These are phyloP conservation scores for Lucifuga dentata DNA, from an alignment of 2,113 vertebrate genomes.

Conservation along the genomic window DNA sequence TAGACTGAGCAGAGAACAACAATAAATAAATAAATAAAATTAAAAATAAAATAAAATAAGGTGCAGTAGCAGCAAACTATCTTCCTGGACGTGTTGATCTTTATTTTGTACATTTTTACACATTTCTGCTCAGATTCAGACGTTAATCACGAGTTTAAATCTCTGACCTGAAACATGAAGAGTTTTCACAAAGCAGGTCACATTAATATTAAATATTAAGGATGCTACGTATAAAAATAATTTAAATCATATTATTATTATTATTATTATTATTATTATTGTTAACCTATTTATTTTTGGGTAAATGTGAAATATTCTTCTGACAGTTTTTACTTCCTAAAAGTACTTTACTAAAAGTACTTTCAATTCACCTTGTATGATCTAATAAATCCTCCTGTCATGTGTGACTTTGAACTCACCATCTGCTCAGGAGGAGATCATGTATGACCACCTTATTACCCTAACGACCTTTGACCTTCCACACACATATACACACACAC, in stretches of 20 bases:
- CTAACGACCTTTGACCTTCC: not conserved
- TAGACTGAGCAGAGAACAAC: not conserved
- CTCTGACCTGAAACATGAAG: not conserved
- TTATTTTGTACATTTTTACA: too few relatives aligned
- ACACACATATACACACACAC: conserved; percentile 1
- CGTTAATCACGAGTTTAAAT: not conserved
- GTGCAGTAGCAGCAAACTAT: conserved; percentile 54
- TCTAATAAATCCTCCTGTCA: conserved; percentile 23
- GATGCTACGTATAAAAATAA: too few relatives aligned
- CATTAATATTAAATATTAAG: not conserved
- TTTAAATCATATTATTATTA: too few relatives aligned
- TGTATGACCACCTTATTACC: not conserved
- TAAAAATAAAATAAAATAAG: too few relatives aligned
- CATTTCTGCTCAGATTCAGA: not conserved
- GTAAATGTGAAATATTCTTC: too few relatives aligned
- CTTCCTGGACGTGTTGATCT: not conserved
- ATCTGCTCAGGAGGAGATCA: conserved; percentile 20
- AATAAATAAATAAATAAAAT: not conserved
- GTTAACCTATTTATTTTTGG: too few relatives aligned
- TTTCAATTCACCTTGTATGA: too few relatives aligned
- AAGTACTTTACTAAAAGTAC: too few relatives aligned
- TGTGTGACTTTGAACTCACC: not conserved
- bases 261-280: too few relatives aligned
- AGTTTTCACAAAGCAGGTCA: not conserved
- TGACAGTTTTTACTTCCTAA: too few relatives aligned